Base-by-base conservation (phyloP, 2,113 vertebrate genomes). In the Tapirus terrestris region DNA sequence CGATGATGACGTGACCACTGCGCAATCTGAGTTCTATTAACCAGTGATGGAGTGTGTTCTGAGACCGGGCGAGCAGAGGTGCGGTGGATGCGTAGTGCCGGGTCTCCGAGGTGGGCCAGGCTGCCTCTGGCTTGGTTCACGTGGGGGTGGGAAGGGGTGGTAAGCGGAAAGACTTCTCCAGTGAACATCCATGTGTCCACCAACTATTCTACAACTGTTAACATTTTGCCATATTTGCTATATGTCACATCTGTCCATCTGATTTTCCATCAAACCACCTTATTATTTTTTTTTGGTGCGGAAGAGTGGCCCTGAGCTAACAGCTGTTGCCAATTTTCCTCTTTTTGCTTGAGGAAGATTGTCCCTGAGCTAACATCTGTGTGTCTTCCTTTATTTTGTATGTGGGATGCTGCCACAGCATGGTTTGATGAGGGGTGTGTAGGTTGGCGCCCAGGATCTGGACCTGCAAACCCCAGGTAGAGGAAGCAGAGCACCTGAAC, bases 1-100 rank as follows among this genome's bases (percentile, higher is more conserved):
- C 98, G 39, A 89, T 97, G 98, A 98, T 97, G 98, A 99, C 89
- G 4, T 63, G 98, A 98, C 98, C 98, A 97, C 98, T 98, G 98
- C 98, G 98, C 98, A 97, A 97, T 98, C 98, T 92, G 98, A 98
- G 96, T 96, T 96, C 96, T 91, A 39, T 79, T 89, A 96, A 97
- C 94, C 87, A 36, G 33, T 98, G 98, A 98, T 97, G 95, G 91
- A 98, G 56, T 63, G 91, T 75, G 98, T 96, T 89, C 97, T 97
- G 95, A 70, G 72, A 63, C 12, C 9, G 51, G 21, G 65, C 63
- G 36, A 33, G 63, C 60, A 5, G 9, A 33, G 33, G 3, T 4
- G 27, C 27, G 18, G 61, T 0, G 3, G 39, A 20, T 0, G 3
- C 33, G 13, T 18, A 8, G n/a, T 1, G 16, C 23, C 20, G 1